Evolutionary conservation across 2,888 invertebrate species (phyloP), one percentile per base, ranked within the genome.

Genomic region (Euproctis similis): DNA sequence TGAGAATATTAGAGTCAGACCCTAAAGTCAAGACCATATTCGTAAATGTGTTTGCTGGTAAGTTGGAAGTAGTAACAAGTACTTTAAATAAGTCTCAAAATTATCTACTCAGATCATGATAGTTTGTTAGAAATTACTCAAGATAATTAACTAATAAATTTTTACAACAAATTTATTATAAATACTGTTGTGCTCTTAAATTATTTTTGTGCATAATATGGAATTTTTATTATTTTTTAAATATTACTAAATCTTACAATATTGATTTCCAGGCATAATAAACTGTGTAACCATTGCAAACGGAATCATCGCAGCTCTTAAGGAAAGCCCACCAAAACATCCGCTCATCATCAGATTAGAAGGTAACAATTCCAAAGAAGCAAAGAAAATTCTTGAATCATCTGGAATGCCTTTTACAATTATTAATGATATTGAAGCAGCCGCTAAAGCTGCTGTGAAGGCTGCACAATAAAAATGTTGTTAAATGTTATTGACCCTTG

Each of bases 241-340:
- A n/a, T n/a, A n/a, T n/a, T n/a, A n/a, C n/a, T n/a, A n/a, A n/a
- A n/a, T n/a, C n/a, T n/a, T n/a, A n/a, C n/a, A n/a, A n/a, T n/a
- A n/a, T 12, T 24, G 8, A 7, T 31, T 67, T 55, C 10, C 48
- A 81, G 97, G 99, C 30, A 99, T 99, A 64, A 98, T 99, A 0
- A 97, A 99, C 78, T 99, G 99, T 78, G 95, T 92, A 3, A 97
- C 94, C 1, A 95, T 99, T 53, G 99, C 99, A 0, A 94, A 93
- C 58, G 99, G 99, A 21, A 94, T 99, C 48, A 92, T 98, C 3
- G 89, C 91, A 34, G 98, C 98, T 2, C 92, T 93, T 46, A 91
- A 90, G 65, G 89, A 89, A 30, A 89, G 93, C 37, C 87, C 92
- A 22, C 86, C 97, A 0, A 88, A 90, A 55, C 89, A 97, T 34